Base-by-base conservation (phyloP, 30 jellyfish, hydroid and myxozoan species). In the Turritopsis dohrnii region DNA sequence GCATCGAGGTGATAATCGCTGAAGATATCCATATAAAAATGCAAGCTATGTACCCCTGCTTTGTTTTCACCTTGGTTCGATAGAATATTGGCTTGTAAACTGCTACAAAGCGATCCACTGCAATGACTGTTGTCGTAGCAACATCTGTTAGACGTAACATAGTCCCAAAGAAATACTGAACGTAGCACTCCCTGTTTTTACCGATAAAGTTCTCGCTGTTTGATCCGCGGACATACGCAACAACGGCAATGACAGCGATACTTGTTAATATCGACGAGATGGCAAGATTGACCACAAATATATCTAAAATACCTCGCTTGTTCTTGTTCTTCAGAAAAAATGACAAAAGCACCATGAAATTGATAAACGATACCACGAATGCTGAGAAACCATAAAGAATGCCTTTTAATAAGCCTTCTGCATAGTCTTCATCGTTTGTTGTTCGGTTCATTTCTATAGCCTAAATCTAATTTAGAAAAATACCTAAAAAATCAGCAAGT, bases 81-180 rank as follows among this genome's bases (percentile, higher is more conserved):
- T 92, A 92, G 60, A 84, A 84, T 5, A 92, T 60, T 5, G 98
- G 98, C 22, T 29, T 28, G 28, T 87, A 76, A 21, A 92, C 89
- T n/a, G 96, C 94, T 53, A 85, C 52, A n/a, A 95, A 95, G 54
- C 98, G 95, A 83, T 92, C 98, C 1, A 92, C 26, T 7, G 98
- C 96, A 89, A 92, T 85, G 79, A 75, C 81, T 4, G 98, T 87
- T 86, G 96, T 88, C 22, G 88, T 66, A 66, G 87, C 84, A 65
- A 95, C 94, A 27, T 91, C 94, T 21, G 96, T 83, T 26, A 87
- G 85, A 18, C 98, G 96, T 1, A 88, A 83, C 88, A 85, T 74
- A 21, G 96, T 84, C 7, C 96, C 98, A 5, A 90, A 89, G 26
- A 89, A 53, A 72, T 60, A 76, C 89, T 88, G 93, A 22, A 82